Evolutionary conservation across 2,113 vertebrate genomes (phyloP), one percentile per base, ranked within the genome.

Genomic region (Jacana jacana): DNA sequence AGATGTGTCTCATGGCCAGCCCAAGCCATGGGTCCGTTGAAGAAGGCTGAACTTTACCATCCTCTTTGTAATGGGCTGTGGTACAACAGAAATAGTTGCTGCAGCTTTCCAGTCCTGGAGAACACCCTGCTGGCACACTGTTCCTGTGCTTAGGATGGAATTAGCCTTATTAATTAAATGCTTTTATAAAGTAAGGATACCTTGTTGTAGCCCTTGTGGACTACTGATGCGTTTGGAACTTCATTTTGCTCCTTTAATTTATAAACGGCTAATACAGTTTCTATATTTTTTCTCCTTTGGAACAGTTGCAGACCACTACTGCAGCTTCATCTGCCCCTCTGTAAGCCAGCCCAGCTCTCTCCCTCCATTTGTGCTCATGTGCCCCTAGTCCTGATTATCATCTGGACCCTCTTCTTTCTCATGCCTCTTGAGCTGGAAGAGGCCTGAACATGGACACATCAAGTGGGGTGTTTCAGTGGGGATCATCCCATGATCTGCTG

Each of bases 351-450:
- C 16, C 39, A 37, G 25, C 46, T 78, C n/a, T 25, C 39, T 52
- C n/a, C 30, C 39, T 52, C 39, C 17, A 2, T 77, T 70, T 66
- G 68, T 39, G 37, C 35, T 61, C 10, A 18, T 7, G 7, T 49
- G 44, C 8, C 8, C 18, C 23, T 19, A 30, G 9, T 46, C 28
- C 49, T 0, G 0, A 2, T 55, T n/a, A 31, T 27, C 40, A 82
- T 42, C 48, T 17, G 23, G n/a, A 30, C 13, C 17, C 14, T 72
- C 28, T 61, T 55, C 31, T 37, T 65, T 39, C 39, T 35, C 13
- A 5, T 54, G 39, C 30, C n/a, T 65, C 46, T 61, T 66, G 8
- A 72, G 27, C 25, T 33, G n/a, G 11, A 31, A 68, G 65, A 51
- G 33, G 48, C 35, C 14, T 68, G 40, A 24, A 55, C 25, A 40